Evolutionary conservation across 1,140 invertebrate species (phyloP), one percentile per base, ranked within the genome.

Genomic region (Diuraphis noxia): DNA sequence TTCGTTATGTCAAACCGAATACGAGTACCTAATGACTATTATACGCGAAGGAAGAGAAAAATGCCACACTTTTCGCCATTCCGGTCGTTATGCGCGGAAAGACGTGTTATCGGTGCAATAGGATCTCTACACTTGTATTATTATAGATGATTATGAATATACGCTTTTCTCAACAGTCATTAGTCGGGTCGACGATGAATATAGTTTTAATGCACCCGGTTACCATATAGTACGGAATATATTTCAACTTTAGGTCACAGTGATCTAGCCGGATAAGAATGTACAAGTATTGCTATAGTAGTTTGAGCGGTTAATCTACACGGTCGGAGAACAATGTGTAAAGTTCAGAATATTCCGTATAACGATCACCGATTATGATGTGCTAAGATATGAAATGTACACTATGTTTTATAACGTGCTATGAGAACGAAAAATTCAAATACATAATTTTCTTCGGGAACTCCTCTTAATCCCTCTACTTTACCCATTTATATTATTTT

Each of bases 181-280:
- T 88, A 88, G 87, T 21, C 56, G 87, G 86, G 87, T 88, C 52
- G 30, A 72, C 38, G 30, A 72, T 38, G 38, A 41, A n/a, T 72
- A 46, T 41, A 72, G 13, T 88, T 85, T 46, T 52, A 87, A 87
- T 87, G 46, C 43, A 52, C 46, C 4, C 5, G 25, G 9, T 63
- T n/a, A 88, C 21, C 87, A 88, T 63, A 19, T 21, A 21, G 46
- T 21, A 38, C 56, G 63, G 7, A 30, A 40, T 49, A 52, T 87
- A 52, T 41, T 41, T 88, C 30, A 13, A 17, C 52, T n/a, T 17
- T 63, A 72, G 87, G 25, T 88, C 87, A 19, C 23, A 41, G 30
- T 41, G 36, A 88, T 72, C 36, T 19, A 4, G 10, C 23, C 56
- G 17, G 52, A 88, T 88, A 88, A 72, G 38, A 63, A 72, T 85